Conservation (phyloP, 1,140 invertebrate species). For the Mya arenaria region DNA sequence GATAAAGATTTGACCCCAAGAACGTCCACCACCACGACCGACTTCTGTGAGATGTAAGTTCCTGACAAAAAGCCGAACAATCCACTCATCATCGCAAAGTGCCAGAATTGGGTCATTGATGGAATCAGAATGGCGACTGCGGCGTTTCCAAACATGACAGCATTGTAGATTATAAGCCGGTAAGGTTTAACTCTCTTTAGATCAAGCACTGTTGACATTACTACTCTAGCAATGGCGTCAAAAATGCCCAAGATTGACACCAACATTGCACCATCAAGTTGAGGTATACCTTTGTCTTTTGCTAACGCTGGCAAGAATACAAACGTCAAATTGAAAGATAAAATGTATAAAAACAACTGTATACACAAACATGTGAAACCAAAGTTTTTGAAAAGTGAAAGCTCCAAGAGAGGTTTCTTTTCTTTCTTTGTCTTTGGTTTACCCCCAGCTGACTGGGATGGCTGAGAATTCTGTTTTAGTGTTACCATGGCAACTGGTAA, state of each 20-base stretch:
- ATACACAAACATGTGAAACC: constrained; percentile 69
- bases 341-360: constrained; percentile 69
- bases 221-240: constrained; percentile 67
- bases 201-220: constrained; percentile 66
- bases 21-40: constrained; percentile 94
- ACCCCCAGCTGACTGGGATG: too few species aligned
- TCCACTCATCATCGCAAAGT: constrained; percentile 61
- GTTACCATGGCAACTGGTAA: too few species aligned
- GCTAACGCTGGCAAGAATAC: constrained; percentile 72
- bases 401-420: constrained; percentile 56
- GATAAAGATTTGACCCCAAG: constrained; percentile 94
- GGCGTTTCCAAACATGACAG: constrained; percentile 65
- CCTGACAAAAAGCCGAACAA: constrained; percentile 70
- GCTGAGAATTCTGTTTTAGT: too few species aligned
- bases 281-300: constrained; percentile 60
- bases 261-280: constrained; percentile 62
- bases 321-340: constrained; percentile 67
- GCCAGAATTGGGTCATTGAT: constrained; percentile 43
- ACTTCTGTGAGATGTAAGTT: constrained; percentile 91
- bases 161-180: constrained; percentile 67
- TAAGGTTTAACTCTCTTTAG: constrained; percentile 60
- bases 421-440: too few species aligned
- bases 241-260: constrained; percentile 66
- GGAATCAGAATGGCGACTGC: constrained; percentile 64
- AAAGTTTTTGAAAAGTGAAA: constrained; percentile 67